Conservation (phyloP, 64 coral and sea anemone genomes). For the Montipora foliosa region DNA sequence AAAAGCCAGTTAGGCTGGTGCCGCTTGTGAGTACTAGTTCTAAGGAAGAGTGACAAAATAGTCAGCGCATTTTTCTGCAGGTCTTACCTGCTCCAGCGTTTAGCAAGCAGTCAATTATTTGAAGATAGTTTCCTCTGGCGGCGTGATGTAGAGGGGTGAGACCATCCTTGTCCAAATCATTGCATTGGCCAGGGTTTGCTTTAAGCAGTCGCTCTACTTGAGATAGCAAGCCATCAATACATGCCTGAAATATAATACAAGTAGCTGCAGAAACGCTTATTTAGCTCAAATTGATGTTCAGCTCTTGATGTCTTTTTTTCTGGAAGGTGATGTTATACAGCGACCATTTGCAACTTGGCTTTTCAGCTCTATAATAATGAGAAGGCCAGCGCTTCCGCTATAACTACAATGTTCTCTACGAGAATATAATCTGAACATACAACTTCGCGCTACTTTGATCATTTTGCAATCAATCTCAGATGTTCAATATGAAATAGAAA, state of each 20-base stretch:
- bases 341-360: too few species aligned
- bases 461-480: too few species aligned
- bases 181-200: not conserved
- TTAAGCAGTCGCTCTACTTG: constrained; percentile 5
- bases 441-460: too few species aligned
- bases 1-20: too few species aligned
- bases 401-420: too few species aligned
- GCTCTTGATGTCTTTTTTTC: too few species aligned
- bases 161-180: constrained; percentile 57
- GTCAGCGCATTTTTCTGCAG: not conserved
- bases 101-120: constrained; percentile 70
- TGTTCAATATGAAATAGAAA: too few species aligned
- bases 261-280: not conserved
- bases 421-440: too few species aligned
- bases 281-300: not conserved
- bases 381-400: too few species aligned
- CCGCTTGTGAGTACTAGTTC: too few species aligned
- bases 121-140: constrained; percentile 47
- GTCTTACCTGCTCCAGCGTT: constrained; percentile 72
- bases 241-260: constrained; percentile 33
- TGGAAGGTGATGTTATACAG: too few species aligned
- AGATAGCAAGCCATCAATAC: constrained; percentile 31
- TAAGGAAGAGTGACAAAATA: not conserved
- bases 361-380: too few species aligned
- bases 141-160: constrained; percentile 79